Evolutionary conservation across 2,113 vertebrate genomes (phyloP), one percentile per base, ranked within the genome.

Genomic region (Rhynchomys soricoides): DNA sequence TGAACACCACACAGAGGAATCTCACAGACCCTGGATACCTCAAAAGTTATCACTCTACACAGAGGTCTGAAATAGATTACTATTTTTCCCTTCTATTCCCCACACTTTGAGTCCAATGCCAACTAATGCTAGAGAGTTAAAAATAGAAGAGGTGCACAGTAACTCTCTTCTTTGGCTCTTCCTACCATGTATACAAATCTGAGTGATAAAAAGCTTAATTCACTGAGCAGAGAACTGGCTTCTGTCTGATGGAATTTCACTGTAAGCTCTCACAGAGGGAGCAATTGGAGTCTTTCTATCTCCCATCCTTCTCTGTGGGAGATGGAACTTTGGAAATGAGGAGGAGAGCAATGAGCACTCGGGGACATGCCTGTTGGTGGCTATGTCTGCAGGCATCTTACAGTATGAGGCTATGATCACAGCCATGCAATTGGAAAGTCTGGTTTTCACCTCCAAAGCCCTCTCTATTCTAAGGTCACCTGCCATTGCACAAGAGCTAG

Each of bases 171-270:
- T 96, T 96, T 95, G 94, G 88, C 93, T 93, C 85, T 95, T 95
- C 95, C 88, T 81, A 9, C 90, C 97, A 97, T 90, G 90, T 97
- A 97, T 90, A 96, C 97, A 97, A 81, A 87, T 93, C 94, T 90
- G 95, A 71, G 91, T 94, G 96, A 97, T 97, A 97, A 97, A 97
- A 95, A 43, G 22, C 34, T 37, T 96, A 87, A 74, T 96, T 98
- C 95, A 97, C 97, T 68, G 77, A 96, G 89, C 85, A 19, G 55
- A 95, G 94, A 95, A 90, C 96, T 96, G 52, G 87, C 95, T 98
- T 95, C 88, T 93, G 92, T 94, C 78, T 97, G 57, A 90, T 97
- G 95, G 96, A 96, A 97, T 96, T 97, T 97, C 91, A 91, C 95
- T 74, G 0, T 62, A 94, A 75, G 40, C 89, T 96, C 97, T 97